phyloP scores from a whole-genome alignment of 2,888 invertebrate genomes.

The Crocallis elinguaria region DNA sequence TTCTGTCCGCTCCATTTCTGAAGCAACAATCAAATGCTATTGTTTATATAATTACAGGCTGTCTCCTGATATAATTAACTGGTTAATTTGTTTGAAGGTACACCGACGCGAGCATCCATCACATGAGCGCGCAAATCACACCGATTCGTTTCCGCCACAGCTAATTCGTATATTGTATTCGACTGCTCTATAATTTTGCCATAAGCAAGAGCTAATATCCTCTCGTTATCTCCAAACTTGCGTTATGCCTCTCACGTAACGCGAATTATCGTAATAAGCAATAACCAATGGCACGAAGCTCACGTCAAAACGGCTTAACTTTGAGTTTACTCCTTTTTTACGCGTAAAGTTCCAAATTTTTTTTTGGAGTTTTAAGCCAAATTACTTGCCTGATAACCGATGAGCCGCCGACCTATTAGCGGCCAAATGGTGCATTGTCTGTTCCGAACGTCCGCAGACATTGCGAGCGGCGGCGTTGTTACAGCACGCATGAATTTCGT shows the following conservation, averaged over 20 bases:
- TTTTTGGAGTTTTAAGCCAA: slow-evolving; percentile 64
- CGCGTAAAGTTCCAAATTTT: slow-evolving; percentile 46
- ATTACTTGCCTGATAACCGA: slow-evolving; percentile 67
- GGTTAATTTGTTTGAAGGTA: slow-evolving; percentile 49
- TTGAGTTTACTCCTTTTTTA: slow-evolving; percentile 56
- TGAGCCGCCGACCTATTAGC: slow-evolving; percentile 68
- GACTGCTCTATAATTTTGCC: slow-evolving; percentile 55
- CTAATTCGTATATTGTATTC: slow-evolving; percentile 44
- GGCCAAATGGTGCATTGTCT: slow-evolving; percentile 64
- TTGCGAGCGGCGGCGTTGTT: neutral
- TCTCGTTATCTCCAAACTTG: slow-evolving; percentile 59
- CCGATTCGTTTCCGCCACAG: slow-evolving; percentile 44
- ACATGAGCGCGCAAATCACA: slow-evolving; percentile 41
- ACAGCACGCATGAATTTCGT: slow-evolving; percentile 7
- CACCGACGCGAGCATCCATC: slow-evolving; percentile 59
- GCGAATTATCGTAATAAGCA: slow-evolving; percentile 79
- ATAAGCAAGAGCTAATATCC: slow-evolving; percentile 52
- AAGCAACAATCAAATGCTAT: slow-evolving; percentile 65
- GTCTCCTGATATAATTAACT: slow-evolving; percentile 59
- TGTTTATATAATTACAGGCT: slow-evolving; percentile 70
- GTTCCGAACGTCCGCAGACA: slow-evolving; percentile 4
- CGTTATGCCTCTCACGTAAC: slow-evolving; percentile 54
- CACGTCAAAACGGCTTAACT: slow-evolving; percentile 71
- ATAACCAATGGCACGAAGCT: slow-evolving; percentile 79
- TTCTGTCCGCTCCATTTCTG: slow-evolving; percentile 54